Evolutionary conservation across 2,888 invertebrate species (phyloP).

Genomic region (Carabus problematicus): DNA sequence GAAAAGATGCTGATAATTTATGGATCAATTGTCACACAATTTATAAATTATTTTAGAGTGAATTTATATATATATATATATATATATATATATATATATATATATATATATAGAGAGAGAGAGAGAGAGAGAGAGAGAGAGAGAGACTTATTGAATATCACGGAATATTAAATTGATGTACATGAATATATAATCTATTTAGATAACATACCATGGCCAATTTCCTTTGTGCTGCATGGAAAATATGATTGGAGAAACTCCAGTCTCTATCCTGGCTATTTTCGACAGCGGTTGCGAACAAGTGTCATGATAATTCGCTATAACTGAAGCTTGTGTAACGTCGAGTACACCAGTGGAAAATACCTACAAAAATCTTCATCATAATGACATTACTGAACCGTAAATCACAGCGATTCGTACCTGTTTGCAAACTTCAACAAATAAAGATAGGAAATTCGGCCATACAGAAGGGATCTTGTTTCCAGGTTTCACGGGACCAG

Average conservation of each 20-base stretch:
- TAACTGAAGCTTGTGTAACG: slow-evolving; percentile 34
- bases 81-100: no score
- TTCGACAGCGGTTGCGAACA: slow-evolving; percentile 49
- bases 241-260: slow-evolving; percentile 51
- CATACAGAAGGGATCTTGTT: slow-evolving; percentile 46
- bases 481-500: slow-evolving; percentile 45
- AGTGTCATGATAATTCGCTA: slow-evolving; percentile 21
- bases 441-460: slow-evolving; percentile 50
- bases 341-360: slow-evolving; percentile 30
- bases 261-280: slow-evolving; percentile 50
- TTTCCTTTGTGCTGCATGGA: slow-evolving; percentile 54
- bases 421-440: slow-evolving; percentile 57
- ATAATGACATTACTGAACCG: slow-evolving; percentile 4
- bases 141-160: no score
- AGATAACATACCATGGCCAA: slow-evolving; percentile 55
- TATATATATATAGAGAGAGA: no score
- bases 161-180: no score
- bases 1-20: no score
- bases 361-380: slow-evolving; percentile 33
- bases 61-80: no score
- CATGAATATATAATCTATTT: neutral
- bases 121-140: no score
- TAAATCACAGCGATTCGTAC: slow-evolving; percentile 47
- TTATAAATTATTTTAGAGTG: no score
- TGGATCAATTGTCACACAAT: no score